Evolutionary conservation across 1,140 invertebrate species (phyloP), one percentile per base, ranked within the genome.

Genomic region (silkworm (Bombyx mori)): DNA sequence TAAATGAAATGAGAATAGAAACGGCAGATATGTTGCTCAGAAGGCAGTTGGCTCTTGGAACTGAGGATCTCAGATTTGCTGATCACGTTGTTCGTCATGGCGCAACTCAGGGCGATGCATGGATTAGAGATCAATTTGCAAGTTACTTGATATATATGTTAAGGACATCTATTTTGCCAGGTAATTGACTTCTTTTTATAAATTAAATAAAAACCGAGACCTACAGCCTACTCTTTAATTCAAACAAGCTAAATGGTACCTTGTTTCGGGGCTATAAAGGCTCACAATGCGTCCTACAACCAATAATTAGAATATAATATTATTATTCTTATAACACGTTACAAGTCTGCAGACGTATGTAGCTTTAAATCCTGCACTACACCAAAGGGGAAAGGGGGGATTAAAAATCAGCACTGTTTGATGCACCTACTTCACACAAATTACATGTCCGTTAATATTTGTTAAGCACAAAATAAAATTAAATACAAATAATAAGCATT

Each of bases 61-160:
- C 97, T 0, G 97, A 98, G 74, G 98, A 99, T 86, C 88, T 99
- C 8, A 90, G 98, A 76, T 99, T 99, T 89, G 96, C 96, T 48
- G 97, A 99, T 81, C 96, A 95, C 77, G 89, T 99, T 42, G 93
- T 98, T 6, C 92, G 96, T 58, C 94, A 96, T 79, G 97, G 97
- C 0, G 89, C 93, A 12, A 92, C 94, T 9, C 92, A 92, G 65
- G 92, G 95, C 69, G 94, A 96, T 84, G 91, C 92, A 69, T 99
- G 98, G 98, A 94, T 99, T 47, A 89, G 98, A 65, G 93, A 96
- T 46, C 98, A 99, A 80, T 99, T 99, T 86, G 93, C 94, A 66
- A 92, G 94, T 52, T 99, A 99, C 82, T 90, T 99, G 47, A 89
- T 98, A 58, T 96, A 95, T 66, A 88, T 99, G 44, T 75, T 99